These are phyloP conservation scores for Lindbergichthys nudifrons DNA, from an alignment of 2,797 vertebrate genomes.

Conservation along the genomic window DNA sequence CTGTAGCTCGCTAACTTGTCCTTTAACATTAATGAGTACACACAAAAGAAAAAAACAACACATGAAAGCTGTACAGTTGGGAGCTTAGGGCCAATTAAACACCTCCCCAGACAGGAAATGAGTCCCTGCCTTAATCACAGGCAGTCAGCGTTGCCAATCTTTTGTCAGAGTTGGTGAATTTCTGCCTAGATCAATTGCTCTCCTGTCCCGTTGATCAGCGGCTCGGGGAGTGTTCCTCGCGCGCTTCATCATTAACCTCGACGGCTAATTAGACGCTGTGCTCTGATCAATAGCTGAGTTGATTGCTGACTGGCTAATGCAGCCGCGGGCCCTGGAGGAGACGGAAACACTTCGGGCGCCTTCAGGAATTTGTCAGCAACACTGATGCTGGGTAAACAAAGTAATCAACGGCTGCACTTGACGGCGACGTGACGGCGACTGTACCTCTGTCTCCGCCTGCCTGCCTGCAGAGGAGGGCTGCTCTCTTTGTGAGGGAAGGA, in stretches of 20 bases:
- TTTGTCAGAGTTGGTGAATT: slow-evolving; percentile 77
- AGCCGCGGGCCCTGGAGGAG: slow-evolving; percentile 63
- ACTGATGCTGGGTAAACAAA: slow-evolving; percentile 81
- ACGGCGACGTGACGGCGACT: slow-evolving; percentile 55
- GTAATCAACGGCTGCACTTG: slow-evolving; percentile 76
- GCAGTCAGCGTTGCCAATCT: slow-evolving; percentile 77
- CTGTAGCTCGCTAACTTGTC: slow-evolving; percentile 46
- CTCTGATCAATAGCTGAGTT: slow-evolving; percentile 83
- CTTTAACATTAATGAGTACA: slow-evolving; percentile 65
- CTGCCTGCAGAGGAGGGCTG: slow-evolving; percentile 44
- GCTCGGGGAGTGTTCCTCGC: slow-evolving; percentile 65
- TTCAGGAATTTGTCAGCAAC: slow-evolving; percentile 77
- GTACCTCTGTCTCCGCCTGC: slow-evolving; percentile 48
- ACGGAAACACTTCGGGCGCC: slow-evolving; percentile 72
- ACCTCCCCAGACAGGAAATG: slow-evolving; percentile 77
- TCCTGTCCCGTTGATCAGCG: slow-evolving; percentile 73
- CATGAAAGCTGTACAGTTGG: slow-evolving; percentile 67
- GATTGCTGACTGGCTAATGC: slow-evolving; percentile 80
- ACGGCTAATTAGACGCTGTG: slow-evolving; percentile 81
- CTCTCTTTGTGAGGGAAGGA: slow-evolving; percentile 61
- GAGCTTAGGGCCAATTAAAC: slow-evolving; percentile 78
- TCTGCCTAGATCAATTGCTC: slow-evolving; percentile 78
- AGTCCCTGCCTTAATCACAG: slow-evolving; percentile 81
- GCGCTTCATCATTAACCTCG: slow-evolving; percentile 77
- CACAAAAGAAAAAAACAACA: slow-evolving; percentile 47